Base-by-base conservation (phyloP, 1,140 invertebrate species). In the Drosophila erecta region DNA sequence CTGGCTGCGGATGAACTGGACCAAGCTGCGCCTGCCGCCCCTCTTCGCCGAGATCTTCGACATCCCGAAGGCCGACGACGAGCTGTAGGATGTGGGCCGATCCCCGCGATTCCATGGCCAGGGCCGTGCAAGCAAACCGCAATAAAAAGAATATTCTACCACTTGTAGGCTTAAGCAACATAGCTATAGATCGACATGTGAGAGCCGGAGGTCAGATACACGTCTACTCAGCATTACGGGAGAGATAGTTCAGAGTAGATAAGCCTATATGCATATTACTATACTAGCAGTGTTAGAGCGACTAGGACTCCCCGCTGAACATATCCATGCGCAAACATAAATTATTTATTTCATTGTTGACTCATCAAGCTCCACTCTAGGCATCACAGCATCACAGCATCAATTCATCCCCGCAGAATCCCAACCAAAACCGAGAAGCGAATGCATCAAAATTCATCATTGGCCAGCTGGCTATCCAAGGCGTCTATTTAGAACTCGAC, bases 41-140 rank as follows among this genome's bases (percentile, higher is more conserved):
- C 94, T 99, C 38, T 99, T 98, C 92, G 97, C 98, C 24, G 98
- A 99, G 93, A 98, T 99, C 81, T 99, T 98, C 93, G 98, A 99
- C 94, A 98, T 99, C 94, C 97, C 98, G 49, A 98, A 97, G 93
- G 95, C 95, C 89, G 96, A 97, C 86, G 96, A 97, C 54, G 91
- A 92, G 78, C 73, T 91, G 65, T 91, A 89, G 73, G 46, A 47
- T 44, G 55, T 38, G 11, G 30, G 20, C 14, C 27, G 37, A 33
- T 10, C 3, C 11, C 30, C 17, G 41, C 53, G 60, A 47, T 69
- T 37, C 66, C 64, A 67, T 65, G 67, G 59, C 44, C 64, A 67
- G 73, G 67, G 59, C 44, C 58, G 74, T 78, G 73, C 64, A 78
- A 76, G 59, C 56, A 81, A 67, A 50, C 78, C 53, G 60, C 73